Evolutionary conservation across 1,140 invertebrate species (phyloP), one percentile per base, ranked within the genome.

Genomic region (Trachymyrmex septentrionalis): DNA sequence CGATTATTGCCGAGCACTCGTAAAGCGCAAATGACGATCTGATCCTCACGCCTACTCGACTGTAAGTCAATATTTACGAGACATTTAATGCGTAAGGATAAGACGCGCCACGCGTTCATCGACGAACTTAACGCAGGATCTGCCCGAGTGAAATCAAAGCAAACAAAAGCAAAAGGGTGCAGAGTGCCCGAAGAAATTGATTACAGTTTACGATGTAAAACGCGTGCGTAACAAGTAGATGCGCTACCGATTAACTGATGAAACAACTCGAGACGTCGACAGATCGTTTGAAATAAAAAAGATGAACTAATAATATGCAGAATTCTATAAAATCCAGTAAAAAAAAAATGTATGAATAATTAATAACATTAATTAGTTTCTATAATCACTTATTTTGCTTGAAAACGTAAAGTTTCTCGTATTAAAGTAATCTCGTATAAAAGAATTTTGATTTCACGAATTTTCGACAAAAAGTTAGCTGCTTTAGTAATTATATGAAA

Each of bases 31-130:
- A 86, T 89, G 76, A 86, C 59, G 87, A 86, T 38, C 87, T 55
- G 87, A 89, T 87, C 88, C 80, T 77, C 63, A 64, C 88, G 85
- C 88, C 59, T 73, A 86, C 77, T 89, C 63, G 87, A 59, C 63
- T 53, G 53, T 77, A 77, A 87, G 88, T 89, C 88, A 86, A 90
- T 89, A 90, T 90, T 90, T 89, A 90, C 77, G 88, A 87, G 71
- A 67, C 64, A 84, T 67, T 88, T 88, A 86, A 89, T 57, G 87
- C 55, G 72, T 73, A 66, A 86, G 88, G 77, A 85, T 50, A 57
- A 80, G 55, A n/a, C 21, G 86, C n/a, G 55, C 12, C 19, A 30
- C 12, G n/a, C 14, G 14, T 50, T 21, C 66, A 12, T 9, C 10
- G 3, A 27, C 27, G 44, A 63, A 57, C 69, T 84, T 75, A 73